These are phyloP conservation scores for Sitodiplosis mosellana DNA, from an alignment of 1,140 invertebrate species.

Conservation along the genomic window DNA sequence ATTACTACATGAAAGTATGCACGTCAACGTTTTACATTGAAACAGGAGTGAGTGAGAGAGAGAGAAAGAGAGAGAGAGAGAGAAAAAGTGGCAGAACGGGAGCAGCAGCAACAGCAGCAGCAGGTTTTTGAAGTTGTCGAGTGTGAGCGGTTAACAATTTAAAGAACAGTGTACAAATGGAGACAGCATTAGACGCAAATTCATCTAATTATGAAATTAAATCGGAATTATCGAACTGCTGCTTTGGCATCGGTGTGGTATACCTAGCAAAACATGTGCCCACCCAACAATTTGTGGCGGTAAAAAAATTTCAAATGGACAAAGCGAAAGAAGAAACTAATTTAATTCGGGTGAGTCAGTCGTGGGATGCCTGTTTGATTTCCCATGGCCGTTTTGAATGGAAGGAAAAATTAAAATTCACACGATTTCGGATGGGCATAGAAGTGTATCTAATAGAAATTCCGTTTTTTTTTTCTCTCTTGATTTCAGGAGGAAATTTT, in stretches of 20 bases:
- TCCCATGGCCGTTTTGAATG: too few species aligned
- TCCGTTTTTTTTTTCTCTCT: too few species aligned
- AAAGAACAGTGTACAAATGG: not conserved
- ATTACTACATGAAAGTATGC: too few species aligned
- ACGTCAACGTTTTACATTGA: too few species aligned
- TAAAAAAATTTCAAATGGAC: constrained; percentile 60
- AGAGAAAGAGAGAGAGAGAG: too few species aligned
- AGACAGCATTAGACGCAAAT: constrained; percentile 18
- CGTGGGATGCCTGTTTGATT: too few species aligned
- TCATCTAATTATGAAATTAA: constrained; percentile 34
- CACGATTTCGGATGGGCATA: not conserved
- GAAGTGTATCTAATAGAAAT: too few species aligned
- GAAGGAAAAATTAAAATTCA: constrained; percentile 28
- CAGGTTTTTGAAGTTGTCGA: too few species aligned
- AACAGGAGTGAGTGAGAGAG: too few species aligned
- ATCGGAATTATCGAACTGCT: constrained; percentile 44
- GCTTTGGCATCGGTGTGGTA: constrained; percentile 36
- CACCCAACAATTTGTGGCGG: constrained; percentile 44
- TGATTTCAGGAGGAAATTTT: constrained; percentile 50
- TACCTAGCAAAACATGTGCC: constrained; percentile 41
- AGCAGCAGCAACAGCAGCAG: too few species aligned
- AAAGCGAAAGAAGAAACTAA: constrained; percentile 41
- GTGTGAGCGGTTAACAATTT: too few species aligned
- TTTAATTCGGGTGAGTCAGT: constrained; percentile 47
- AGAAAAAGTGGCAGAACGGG: too few species aligned